Percentiles rank a stretch among this genome's conserved stretches.
These are phyloP conservation scores for Drosophila austrosaltans DNA, from an alignment of 2,888 invertebrate genomes.

Conservation along the genomic window DNA sequence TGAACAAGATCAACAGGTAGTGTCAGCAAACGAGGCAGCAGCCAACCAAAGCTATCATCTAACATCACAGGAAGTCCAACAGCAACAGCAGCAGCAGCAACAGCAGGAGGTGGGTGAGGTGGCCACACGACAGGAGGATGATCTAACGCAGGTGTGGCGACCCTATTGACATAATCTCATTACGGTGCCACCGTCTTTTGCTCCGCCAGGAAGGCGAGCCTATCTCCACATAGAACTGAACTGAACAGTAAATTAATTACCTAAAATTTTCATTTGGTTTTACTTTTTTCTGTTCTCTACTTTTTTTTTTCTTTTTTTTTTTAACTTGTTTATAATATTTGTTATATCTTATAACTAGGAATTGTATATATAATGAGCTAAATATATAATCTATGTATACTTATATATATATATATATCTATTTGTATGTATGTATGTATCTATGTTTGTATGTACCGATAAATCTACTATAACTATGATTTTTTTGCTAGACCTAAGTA, in stretches of 20 bases:
- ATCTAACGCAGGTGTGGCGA: conserved; percentile 88
- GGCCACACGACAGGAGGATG: conserved; percentile 75
- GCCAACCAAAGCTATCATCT: conserved; percentile 23
- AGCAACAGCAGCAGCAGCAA: conserved; percentile 47
- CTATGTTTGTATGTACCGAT: conserved; percentile 23
- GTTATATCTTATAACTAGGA: conserved; percentile 6
- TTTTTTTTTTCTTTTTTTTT: conserved; percentile 24
- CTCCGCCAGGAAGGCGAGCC: conserved; percentile 47
- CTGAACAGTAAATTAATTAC: conserved; percentile 26
- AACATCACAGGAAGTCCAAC: conserved; percentile 72
- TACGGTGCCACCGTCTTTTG: conserved; percentile 25
- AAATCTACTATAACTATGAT: conserved; percentile 29
- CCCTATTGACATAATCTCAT: conserved; percentile 86
- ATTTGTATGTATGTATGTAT: conserved; percentile 7
- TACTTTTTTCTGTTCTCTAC: neutral
- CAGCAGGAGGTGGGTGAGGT: conserved; percentile 51
- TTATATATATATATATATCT: conserved; percentile 13
- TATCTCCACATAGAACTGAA: conserved; percentile 80
- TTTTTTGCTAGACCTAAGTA: conserved; percentile 41
- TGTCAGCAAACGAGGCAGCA: conserved; percentile 18
- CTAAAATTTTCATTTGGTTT: conserved; percentile 13
- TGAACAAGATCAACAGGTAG: conserved; percentile 17
- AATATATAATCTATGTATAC: conserved; percentile 8
- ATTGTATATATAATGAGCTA: conserved; percentile 7
- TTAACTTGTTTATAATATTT: neutral